Base-by-base conservation (phyloP, 2,888 invertebrate genomes). In the Hipparchia semele region DNA sequence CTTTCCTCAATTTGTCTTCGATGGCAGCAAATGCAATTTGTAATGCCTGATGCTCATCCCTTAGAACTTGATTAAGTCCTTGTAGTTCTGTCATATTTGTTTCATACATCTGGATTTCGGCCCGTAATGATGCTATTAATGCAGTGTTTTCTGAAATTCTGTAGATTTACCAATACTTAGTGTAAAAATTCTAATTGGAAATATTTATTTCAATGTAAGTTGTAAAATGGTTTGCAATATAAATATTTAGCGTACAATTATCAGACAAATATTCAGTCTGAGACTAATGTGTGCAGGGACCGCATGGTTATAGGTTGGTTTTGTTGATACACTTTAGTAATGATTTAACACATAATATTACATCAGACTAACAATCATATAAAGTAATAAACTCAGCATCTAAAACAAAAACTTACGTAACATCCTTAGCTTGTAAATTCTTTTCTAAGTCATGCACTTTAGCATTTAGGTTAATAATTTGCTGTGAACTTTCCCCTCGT, bases 41-140 rank as follows among this genome's bases (percentile, higher is more conserved):
- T 75, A 99, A 90, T 0, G 99, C 98, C 88, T 98, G 98, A 86
- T 99, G 98, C 90, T 99, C 99, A 90, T 99, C 99, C 83, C 97
- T 95, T 72, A 99, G 89, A 79, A 98, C 96, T 92, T 98, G 97
- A 90, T 98, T 98, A 10, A 98, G 92, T 78, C 96, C 96, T 90
- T 98, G 96, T 68, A 98, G 87, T 86, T 98, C 97, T 74, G 95
- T 94, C 88, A 97, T 95, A 82, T 95, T 96, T 74, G 94, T 95
- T 84, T 96, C 95, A 79, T 96, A 95, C 94, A 96, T 95, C 81
- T 96, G 95, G 70, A 97, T 96, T 90, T 98, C 97, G 60, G 96
- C 96, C 79, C 96, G 94, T 65, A 97, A 89, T 66, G 95, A 96
- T 68, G 94, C 94, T 87, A 96, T 97, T 77, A 95, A 88, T 68